Conservation (phyloP, 2,113 vertebrate genomes). For the Cryptotis parvus region DNA sequence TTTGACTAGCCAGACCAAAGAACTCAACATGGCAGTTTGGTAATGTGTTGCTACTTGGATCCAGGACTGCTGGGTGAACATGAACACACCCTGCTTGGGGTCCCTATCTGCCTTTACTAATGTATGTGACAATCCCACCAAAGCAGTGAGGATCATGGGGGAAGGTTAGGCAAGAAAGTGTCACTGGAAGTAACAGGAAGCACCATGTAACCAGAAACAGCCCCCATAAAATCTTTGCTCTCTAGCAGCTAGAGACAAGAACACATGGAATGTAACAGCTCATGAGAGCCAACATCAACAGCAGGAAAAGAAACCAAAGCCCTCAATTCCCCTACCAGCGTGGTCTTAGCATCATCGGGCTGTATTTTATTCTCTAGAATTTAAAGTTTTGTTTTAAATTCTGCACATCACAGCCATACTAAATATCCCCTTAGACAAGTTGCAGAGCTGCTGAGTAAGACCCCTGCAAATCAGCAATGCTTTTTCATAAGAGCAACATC, state of each 20-base stretch:
- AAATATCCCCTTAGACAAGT: conserved; percentile 91
- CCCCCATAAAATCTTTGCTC: conserved; percentile 64
- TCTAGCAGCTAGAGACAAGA: conserved; percentile 64
- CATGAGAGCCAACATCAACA: conserved; percentile 79
- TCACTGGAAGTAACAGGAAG: conserved; percentile 60
- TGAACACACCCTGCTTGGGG: not conserved
- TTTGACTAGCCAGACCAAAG: too few species aligned
- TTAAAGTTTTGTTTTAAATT: conserved; percentile 91
- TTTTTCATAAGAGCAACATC: conserved; percentile 91
- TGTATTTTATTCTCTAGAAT: conserved; percentile 85
- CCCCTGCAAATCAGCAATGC: conserved; percentile 89
- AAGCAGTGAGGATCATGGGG: not conserved
- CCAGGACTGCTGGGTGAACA: not conserved
- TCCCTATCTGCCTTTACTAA: not conserved
- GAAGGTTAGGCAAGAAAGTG: not conserved
- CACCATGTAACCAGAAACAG: conserved; percentile 67
- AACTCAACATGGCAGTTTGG: too few species aligned
- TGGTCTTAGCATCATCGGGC: conserved; percentile 78
- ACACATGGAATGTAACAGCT: conserved; percentile 34
- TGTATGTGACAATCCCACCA: not conserved
- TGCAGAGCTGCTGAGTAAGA: conserved; percentile 91
- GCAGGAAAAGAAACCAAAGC: conserved; percentile 73
- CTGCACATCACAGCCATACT: conserved; percentile 91
- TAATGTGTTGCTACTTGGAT: not conserved
- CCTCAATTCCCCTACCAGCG: conserved; percentile 64